Percentiles rank a stretch among this genome's conserved stretches.
These are phyloP conservation scores for Rhinella marina DNA, from an alignment of 2,797 vertebrate genomes.

Conservation along the genomic window DNA sequence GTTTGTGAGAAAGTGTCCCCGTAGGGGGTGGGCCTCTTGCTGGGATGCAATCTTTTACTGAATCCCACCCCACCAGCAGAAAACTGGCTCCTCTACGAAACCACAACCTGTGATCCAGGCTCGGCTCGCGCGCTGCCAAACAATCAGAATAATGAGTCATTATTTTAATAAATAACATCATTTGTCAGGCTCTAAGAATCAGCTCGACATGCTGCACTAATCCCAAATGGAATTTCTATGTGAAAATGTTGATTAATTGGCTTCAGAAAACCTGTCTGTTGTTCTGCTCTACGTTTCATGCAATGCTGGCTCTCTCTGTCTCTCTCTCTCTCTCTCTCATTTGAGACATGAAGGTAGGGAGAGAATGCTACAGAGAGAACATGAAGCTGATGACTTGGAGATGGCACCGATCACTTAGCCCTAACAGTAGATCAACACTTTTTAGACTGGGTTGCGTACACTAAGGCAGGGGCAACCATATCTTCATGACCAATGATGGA, in stretches of 20 bases:
- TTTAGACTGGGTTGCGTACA: no score
- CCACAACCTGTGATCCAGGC: conserved; percentile 36
- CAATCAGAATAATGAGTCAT: conserved; percentile 58
- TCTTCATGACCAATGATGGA: no score
- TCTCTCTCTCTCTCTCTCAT: not conserved
- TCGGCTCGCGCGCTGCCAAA: conserved; percentile 42
- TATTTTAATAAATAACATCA: conserved; percentile 62
- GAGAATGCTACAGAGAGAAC: not conserved
- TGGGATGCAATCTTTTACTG: conserved; percentile 44
- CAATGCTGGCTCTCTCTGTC: not conserved
- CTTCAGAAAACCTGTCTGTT: conserved; percentile 10
- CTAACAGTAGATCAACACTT: not conserved
- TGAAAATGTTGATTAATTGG: conserved; percentile 52
- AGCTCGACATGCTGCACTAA: conserved; percentile 52
- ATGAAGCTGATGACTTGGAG: not conserved
- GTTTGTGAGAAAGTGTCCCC: conserved; percentile 29
- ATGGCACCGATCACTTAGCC: not conserved
- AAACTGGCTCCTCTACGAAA: conserved; percentile 35
- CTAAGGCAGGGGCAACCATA: no score
- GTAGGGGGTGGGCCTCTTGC: conserved; percentile 24
- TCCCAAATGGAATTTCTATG: conserved; percentile 56
- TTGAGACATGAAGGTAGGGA: not conserved
- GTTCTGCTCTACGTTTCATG: not conserved
- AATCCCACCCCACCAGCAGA: conserved; percentile 40
- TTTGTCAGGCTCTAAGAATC: conserved; percentile 59